These are phyloP conservation scores for Mustela nigripes DNA, from an alignment of 2,113 vertebrate genomes.

Conservation along the genomic window DNA sequence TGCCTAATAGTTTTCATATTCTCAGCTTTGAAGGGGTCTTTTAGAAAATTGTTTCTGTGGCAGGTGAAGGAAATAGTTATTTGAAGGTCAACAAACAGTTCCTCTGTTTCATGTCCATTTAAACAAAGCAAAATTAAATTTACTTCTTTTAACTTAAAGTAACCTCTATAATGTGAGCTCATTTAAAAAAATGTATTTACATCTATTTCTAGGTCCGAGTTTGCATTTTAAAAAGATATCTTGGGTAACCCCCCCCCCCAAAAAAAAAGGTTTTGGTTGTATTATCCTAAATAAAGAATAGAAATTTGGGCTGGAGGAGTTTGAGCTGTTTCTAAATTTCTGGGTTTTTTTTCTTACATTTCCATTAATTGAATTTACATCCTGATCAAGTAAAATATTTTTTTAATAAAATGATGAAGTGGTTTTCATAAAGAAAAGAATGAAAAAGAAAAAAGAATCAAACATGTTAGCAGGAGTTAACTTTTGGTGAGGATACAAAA, in stretches of 20 bases:
- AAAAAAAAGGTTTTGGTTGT: not conserved
- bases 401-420: slow-evolving; percentile 1
- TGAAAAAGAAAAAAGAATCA: not conserved
- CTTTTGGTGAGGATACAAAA: not conserved
- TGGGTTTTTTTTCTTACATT: not conserved
- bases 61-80: not conserved
- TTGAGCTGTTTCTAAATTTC: slow-evolving; percentile 33
- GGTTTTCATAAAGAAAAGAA: slow-evolving; percentile 43
- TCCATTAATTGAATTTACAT: slow-evolving; percentile 47
- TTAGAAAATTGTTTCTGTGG: not conserved
- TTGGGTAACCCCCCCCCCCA: not conserved
- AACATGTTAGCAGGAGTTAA: not conserved
- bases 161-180: not conserved
- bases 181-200: not conserved
- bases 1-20: not conserved
- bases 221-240: slow-evolving; percentile 19
- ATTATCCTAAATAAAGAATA: slow-evolving; percentile 9
- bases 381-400: not conserved
- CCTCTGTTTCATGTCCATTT: slow-evolving; percentile 24
- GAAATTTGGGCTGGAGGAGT: not conserved
- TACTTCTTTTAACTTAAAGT: slow-evolving; percentile 54
- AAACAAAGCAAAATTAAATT: slow-evolving; percentile 26
- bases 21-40: not conserved
- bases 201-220: not conserved
- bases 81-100: slow-evolving; percentile 20